These are phyloP conservation scores for Cyrtorhinus lividipennis DNA, from an alignment of 1,140 invertebrate species.

Conservation along the genomic window DNA sequence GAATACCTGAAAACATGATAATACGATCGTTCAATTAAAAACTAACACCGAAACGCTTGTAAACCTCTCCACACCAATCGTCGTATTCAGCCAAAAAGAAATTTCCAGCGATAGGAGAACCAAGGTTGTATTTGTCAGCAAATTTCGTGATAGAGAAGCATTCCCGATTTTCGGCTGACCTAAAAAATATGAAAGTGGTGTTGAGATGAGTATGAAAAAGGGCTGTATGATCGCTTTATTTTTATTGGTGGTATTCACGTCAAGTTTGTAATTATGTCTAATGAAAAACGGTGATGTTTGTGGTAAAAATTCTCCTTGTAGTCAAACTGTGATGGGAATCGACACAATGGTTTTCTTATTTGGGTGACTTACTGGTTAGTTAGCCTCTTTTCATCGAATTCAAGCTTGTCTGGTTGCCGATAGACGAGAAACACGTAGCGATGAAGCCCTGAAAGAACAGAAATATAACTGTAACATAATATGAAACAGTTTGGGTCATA, in stretches of 20 bases:
- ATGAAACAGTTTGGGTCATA: too few relatives aligned
- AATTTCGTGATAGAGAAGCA: slow-evolving; percentile 68
- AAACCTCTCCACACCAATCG: not conserved
- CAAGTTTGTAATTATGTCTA: too few relatives aligned
- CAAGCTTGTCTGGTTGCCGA: slow-evolving; percentile 57
- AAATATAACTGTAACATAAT: too few relatives aligned
- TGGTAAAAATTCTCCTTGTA: too few relatives aligned
- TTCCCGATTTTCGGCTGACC: slow-evolving; percentile 17
- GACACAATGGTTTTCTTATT: not conserved
- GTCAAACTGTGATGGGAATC: too few relatives aligned
- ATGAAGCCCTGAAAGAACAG: slow-evolving; percentile 25
- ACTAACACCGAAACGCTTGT: slow-evolving; percentile 4
- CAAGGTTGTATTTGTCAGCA: slow-evolving; percentile 64
- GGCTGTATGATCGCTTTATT: too few relatives aligned
- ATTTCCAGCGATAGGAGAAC: slow-evolving; percentile 70
- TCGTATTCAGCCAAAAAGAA: slow-evolving; percentile 81
- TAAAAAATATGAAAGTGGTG: not conserved
- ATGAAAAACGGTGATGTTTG: too few relatives aligned
- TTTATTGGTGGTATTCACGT: too few relatives aligned
- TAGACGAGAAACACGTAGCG: slow-evolving; percentile 77
- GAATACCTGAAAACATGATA: not conserved
- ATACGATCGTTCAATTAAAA: not conserved
- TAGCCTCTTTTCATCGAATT: slow-evolving; percentile 48
- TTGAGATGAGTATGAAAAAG: too few relatives aligned
- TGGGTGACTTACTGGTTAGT: slow-evolving; percentile 32